phyloP scores from a whole-genome alignment of 2,113 vertebrate genomes.

The Trematomus loennbergii region DNA sequence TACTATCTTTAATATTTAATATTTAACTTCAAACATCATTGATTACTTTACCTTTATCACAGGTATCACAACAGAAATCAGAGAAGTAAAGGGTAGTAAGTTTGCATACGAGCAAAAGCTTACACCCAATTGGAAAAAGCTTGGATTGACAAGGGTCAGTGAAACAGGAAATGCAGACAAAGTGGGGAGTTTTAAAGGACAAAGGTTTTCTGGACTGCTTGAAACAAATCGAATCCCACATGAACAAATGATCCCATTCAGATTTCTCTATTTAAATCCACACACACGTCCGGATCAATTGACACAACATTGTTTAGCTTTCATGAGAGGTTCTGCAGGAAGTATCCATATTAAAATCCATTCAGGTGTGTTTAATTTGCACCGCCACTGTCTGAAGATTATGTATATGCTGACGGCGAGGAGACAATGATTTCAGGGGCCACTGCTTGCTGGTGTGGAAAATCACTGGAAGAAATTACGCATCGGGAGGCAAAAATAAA shows the following conservation, averaged over 20 bases:
- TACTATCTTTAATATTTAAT: too few species aligned
- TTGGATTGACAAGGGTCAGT: neutral
- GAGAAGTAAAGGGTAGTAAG: too few species aligned
- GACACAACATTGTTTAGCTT: neutral
- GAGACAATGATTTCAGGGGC: constrained; percentile 49
- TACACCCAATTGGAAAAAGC: neutral
- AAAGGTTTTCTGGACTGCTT: neutral
- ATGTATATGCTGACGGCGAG: constrained; percentile 53
- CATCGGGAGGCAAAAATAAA: constrained; percentile 68
- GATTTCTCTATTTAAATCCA: neutral
- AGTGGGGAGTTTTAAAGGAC: neutral
- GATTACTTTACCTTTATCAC: neutral
- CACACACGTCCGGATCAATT: neutral
- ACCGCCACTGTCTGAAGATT: constrained; percentile 45
- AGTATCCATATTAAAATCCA: constrained; percentile 16
- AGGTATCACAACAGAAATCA: too few species aligned
- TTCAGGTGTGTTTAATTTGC: constrained; percentile 63
- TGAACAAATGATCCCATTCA: too few species aligned
- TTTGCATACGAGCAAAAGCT: neutral
- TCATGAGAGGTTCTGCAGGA: neutral
- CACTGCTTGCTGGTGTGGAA: constrained; percentile 63
- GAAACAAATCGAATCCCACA: neutral
- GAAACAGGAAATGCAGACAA: neutral
- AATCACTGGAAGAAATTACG: constrained; percentile 60
- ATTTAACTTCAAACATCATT: neutral